A percentile compares a stretch with the other conserved stretches of the same genome.
Evolutionary conservation across 2,113 vertebrate genomes (phyloP).

Genomic region (Callospermophilus lateralis): DNA sequence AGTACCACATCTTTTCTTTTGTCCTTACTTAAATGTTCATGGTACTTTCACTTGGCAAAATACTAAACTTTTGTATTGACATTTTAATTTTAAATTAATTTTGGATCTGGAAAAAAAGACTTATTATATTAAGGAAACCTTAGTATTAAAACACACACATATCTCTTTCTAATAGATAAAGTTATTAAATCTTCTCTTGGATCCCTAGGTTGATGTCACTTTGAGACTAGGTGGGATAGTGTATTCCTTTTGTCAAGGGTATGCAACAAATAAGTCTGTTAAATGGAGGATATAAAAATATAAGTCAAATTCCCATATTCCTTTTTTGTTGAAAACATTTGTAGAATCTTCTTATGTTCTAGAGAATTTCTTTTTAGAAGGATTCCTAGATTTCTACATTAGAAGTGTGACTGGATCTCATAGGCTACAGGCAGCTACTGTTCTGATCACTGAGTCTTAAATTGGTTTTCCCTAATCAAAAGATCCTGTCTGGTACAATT

Average conservation of each 20-base stretch:
- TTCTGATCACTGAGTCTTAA: conserved; percentile 21
- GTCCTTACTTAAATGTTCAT: neutral
- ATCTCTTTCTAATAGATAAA: conserved; percentile 23
- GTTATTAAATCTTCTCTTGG: neutral
- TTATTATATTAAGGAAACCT: neutral
- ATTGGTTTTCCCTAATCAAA: conserved; percentile 35
- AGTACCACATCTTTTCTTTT: conserved; percentile 4
- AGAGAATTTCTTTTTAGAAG: neutral
- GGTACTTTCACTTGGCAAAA: neutral
- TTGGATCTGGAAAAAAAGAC: neutral
- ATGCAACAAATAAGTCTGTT: neutral
- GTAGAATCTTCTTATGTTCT: neutral
- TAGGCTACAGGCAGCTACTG: neutral
- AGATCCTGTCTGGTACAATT: neutral
- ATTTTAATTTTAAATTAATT: conserved; percentile 45
- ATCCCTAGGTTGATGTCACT: neutral
- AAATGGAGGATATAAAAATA: neutral
- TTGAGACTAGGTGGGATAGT: neutral
- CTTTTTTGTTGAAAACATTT: neutral
- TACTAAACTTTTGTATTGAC: neutral
- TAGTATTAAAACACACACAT: neutral
- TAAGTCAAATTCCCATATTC: neutral
- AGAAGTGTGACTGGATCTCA: neutral
- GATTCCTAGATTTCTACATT: conserved; percentile 28
- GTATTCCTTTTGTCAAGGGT: neutral